A percentile compares a stretch with the other conserved stretches of the same genome.
These are phyloP conservation scores for Centroberyx gerrardi DNA, from an alignment of 2,797 vertebrate species.

Conservation along the genomic window DNA sequence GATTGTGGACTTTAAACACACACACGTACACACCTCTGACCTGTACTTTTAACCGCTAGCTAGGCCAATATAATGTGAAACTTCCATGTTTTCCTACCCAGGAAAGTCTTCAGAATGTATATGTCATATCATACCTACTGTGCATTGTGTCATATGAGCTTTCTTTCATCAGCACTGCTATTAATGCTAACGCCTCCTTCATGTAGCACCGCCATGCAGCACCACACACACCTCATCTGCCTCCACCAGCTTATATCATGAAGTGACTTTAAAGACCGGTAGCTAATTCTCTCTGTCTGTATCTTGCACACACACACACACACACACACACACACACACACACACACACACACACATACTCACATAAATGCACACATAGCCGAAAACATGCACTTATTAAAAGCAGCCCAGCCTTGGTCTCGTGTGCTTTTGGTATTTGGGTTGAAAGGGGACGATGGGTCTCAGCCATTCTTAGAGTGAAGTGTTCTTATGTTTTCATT, in stretches of 20 bases:
- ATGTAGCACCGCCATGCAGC: conserved; percentile 32
- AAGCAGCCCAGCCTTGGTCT: conserved; percentile 58
- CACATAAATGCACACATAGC: conserved; percentile 30
- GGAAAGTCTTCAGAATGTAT: conserved; percentile 83
- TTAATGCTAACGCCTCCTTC: conserved; percentile 33
- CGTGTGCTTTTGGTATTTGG: conserved; percentile 57
- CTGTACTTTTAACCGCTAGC: conserved; percentile 78
- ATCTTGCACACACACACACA: background rate
- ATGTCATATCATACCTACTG: conserved; percentile 72
- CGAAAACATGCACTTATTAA: conserved; percentile 68
- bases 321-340: background rate
- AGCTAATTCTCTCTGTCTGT: conserved; percentile 50
- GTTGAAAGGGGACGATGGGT: conserved; percentile 47
- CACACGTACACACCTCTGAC: background rate
- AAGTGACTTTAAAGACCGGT: conserved; percentile 61
- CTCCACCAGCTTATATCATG: conserved; percentile 68
- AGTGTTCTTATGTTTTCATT: conserved; percentile 78
- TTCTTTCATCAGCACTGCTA: conserved; percentile 28
- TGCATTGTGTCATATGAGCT: conserved; percentile 63
- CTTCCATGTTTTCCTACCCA: conserved; percentile 62
- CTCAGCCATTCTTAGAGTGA: conserved; percentile 70
- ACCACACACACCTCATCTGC: conserved; percentile 78
- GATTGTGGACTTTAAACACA: conserved; percentile 37
- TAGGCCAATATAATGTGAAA: conserved; percentile 97
- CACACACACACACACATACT: conserved; percentile 35